Conservation (phyloP, 2,888 invertebrate genomes). For the Bellardia bayeri region DNA sequence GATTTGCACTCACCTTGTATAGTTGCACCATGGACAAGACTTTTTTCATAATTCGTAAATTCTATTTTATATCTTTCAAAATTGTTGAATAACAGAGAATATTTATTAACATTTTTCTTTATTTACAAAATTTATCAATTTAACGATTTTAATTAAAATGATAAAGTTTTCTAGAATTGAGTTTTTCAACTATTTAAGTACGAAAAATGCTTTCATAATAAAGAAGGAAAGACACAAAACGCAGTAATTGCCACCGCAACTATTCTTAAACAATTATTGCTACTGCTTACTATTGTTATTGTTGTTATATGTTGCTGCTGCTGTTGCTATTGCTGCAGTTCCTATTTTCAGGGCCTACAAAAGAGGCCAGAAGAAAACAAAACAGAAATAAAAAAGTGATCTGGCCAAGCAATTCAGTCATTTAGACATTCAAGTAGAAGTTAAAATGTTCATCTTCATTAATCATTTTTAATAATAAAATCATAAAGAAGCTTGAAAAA, state of each 20-base stretch:
- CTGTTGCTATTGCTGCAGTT: neutral
- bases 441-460: slow-evolving; percentile 74
- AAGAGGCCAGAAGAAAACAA: neutral
- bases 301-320: neutral
- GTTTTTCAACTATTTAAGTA: no score
- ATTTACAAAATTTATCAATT: no score
- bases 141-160: no score
- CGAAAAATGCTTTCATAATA: neutral
- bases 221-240: neutral
- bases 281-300: neutral
- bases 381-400: neutral
- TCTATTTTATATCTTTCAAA: no score
- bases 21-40: no score
- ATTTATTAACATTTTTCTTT: no score
- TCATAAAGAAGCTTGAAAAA: slow-evolving; percentile 42
- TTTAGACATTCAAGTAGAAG: slow-evolving; percentile 46
- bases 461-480: slow-evolving; percentile 72
- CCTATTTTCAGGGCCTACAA: no score
- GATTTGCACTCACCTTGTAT: no score
- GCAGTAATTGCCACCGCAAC: neutral
- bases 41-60: no score
- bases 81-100: no score
- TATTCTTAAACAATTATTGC: neutral
- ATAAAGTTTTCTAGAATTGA: no score
- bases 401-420: slow-evolving; percentile 28